Percentiles rank a stretch among this genome's conserved stretches.
Evolutionary conservation across 2,797 vertebrate genomes (phyloP).

Genomic region (Falco concolor): DNA sequence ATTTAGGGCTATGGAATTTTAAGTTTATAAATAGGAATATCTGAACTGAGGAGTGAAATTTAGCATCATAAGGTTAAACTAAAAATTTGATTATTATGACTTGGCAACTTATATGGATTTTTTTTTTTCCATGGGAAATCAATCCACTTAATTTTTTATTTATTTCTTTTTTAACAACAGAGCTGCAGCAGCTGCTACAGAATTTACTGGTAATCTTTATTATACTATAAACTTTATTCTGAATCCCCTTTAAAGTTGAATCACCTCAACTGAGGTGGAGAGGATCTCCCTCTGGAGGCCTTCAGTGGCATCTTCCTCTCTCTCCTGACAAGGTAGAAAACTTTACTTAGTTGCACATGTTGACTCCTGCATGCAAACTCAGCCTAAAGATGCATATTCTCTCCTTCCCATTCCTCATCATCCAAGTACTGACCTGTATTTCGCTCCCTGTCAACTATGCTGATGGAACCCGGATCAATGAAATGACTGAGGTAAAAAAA

Average conservation of each 20-base stretch:
- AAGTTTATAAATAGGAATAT: conserved; percentile 3
- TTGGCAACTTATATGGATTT: background rate
- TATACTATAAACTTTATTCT: background rate
- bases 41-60: background rate
- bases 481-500: background rate
- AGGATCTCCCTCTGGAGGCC: conserved; percentile 63
- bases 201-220: background rate
- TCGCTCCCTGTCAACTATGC: background rate
- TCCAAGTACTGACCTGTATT: background rate
- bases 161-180: background rate
- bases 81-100: background rate
- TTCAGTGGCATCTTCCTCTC: conserved; percentile 23
- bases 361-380: background rate
- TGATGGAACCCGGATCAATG: background rate
- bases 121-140: background rate
- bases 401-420: background rate
- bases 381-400: background rate
- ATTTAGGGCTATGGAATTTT: background rate
- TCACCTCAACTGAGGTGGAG: background rate
- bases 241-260: background rate
- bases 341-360: background rate
- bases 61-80: background rate
- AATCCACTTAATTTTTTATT: background rate
- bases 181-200: background rate
- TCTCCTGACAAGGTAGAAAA: background rate